Evolutionary conservation across 2,113 vertebrate genomes (phyloP), one percentile per base, ranked within the genome.

Genomic region (Hemichromis elongatus): DNA sequence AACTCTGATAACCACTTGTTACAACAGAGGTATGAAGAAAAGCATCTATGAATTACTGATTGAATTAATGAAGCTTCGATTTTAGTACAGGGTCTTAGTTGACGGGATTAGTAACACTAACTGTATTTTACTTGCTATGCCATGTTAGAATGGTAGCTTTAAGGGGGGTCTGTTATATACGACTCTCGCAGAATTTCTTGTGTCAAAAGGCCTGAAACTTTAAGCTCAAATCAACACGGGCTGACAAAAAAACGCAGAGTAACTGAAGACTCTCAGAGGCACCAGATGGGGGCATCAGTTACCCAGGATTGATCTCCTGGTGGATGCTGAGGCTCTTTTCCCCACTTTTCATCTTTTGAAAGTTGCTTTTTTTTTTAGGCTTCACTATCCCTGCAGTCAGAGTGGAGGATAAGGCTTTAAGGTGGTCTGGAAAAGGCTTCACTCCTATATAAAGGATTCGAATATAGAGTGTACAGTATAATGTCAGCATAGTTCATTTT

Each of bases 211-310:
- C 42, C 6, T 45, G 16, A 73, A 73, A 28, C 16, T 11, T 26
- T 7, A 28, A 73, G 16, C 68, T 50, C 24, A 50, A 75, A 30
- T 50, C 42, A 42, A 42, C 10, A 24, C 24, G 18, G 42, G 14
- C 42, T 50, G 16, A 50, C 2, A 7, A 24, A 73, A 24, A 73
- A 73, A 81, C n/a, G 19, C 50, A 81, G 33, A 52, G 55, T 19
- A 66, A 24, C 35, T 84, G 83, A 82, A 66, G 26, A n/a, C n/a
- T 86, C 89, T 89, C 86, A 55, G 28, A 87, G 24, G 82, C 86
- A 82, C 95, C 96, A 94, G 93, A 93, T 63, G 95, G 93, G 95
- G 95, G 95, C 95, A 90, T 86, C 92, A 90, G 81, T 87, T 21
- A 83, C 87, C 83, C 59, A 90, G 30, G 75, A 55, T 80, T 81